These are phyloP conservation scores for Cardiocondyla obscurior DNA, from an alignment of 1,140 invertebrate genomes.

Conservation along the genomic window DNA sequence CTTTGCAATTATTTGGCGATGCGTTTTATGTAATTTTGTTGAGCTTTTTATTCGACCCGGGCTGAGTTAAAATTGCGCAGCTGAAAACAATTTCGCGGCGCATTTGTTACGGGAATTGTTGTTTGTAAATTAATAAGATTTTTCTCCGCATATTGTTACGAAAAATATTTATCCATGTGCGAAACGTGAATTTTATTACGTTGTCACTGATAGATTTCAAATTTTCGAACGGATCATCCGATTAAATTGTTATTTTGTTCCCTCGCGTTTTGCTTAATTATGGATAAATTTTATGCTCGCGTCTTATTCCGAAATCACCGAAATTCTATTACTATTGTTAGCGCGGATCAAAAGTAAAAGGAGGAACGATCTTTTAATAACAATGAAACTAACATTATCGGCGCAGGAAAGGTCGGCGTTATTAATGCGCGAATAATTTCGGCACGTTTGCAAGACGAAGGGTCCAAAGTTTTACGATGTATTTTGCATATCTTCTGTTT, in stretches of 20 bases:
- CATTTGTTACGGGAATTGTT: neutral
- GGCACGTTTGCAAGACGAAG: neutral
- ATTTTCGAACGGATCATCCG: neutral
- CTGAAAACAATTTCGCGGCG: neutral
- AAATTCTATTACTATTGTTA: neutral
- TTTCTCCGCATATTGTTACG: neutral
- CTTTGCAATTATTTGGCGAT: neutral
- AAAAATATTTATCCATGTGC: neutral
- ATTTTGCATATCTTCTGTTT: slow-evolving; percentile 43
- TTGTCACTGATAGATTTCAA: neutral
- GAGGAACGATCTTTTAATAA: slow-evolving; percentile 3
- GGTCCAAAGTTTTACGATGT: slow-evolving; percentile 30
- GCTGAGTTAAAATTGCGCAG: neutral
- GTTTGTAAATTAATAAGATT: slow-evolving; percentile 13
- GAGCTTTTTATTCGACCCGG: neutral
- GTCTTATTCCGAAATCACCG: neutral
- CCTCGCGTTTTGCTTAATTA: neutral
- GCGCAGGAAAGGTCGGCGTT: neutral
- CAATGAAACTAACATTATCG: slow-evolving; percentile 19
- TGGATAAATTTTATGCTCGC: neutral
- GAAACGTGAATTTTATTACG: neutral
- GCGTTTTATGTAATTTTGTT: neutral
- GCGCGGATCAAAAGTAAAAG: neutral
- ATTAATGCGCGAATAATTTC: slow-evolving; percentile 10
- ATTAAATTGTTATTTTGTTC: neutral